Conservation (phyloP, 1,140 invertebrate species). For the Drosophila saltans region DNA sequence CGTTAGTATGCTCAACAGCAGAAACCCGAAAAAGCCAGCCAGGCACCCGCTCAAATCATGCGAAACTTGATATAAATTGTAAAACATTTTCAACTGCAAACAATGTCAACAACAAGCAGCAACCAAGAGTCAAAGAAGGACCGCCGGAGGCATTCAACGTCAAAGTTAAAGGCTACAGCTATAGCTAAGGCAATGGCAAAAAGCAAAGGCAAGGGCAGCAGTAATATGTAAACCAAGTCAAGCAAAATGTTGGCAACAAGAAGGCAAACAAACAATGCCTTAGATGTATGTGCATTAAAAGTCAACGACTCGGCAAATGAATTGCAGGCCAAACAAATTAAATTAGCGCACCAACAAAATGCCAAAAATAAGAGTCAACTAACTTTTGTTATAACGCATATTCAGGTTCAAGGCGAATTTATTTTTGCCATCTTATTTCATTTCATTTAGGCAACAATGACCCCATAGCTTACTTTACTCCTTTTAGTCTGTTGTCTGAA, state of each 20-base stretch:
- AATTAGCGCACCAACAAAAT: conserved; percentile 60
- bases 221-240: conserved; percentile 46
- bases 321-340: conserved; percentile 74
- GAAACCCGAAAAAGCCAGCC: not conserved
- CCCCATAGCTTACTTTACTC: not conserved
- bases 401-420: conserved; percentile 17
- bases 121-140: conserved; percentile 23
- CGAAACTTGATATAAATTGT: conserved; percentile 52
- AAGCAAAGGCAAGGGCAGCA: not conserved
- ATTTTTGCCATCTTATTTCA: conserved; percentile 37
- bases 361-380: conserved; percentile 11
- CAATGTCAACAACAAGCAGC: conserved; percentile 43
- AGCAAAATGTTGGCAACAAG: conserved; percentile 67
- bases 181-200: not conserved
- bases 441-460: conserved; percentile 30
- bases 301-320: conserved; percentile 77
- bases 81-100: conserved; percentile 33
- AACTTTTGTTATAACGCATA: not conserved
- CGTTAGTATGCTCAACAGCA: conserved; percentile 13
- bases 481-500: not conserved
- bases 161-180: conserved; percentile 26
- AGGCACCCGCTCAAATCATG: conserved; percentile 33
- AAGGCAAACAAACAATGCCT: conserved; percentile 61
- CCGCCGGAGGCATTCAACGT: not conserved
- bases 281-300: conserved; percentile 70